Conservation (phyloP, 2,888 invertebrate species). For the Brenthis daphne region DNA sequence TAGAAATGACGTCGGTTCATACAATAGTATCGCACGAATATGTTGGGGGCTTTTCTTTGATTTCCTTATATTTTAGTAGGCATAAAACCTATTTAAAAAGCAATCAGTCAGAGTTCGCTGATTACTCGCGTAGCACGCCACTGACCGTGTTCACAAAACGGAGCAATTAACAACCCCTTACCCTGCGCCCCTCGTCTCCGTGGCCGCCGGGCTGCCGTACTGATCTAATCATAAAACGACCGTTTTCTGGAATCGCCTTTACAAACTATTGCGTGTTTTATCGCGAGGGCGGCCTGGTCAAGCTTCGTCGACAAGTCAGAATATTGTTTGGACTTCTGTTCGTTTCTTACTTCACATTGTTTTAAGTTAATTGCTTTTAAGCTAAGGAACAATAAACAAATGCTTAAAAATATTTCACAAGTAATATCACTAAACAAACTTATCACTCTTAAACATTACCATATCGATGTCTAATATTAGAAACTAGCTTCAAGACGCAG, state of each 20-base stretch:
- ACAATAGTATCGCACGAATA: slow-evolving; percentile 53
- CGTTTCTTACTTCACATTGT: slow-evolving; percentile 3
- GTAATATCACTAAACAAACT: too few species aligned
- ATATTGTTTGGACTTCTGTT: slow-evolving; percentile 34
- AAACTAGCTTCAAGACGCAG: background rate
- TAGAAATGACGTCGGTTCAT: slow-evolving; percentile 29
- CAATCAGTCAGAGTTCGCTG: slow-evolving; percentile 80
- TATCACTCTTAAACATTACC: too few species aligned
- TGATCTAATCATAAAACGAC: slow-evolving; percentile 81
- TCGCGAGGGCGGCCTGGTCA: slow-evolving; percentile 41
- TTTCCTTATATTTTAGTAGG: slow-evolving; percentile 78
- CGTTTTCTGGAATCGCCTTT: slow-evolving; percentile 81
- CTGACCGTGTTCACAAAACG: slow-evolving; percentile 81
- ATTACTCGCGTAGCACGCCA: slow-evolving; percentile 78
- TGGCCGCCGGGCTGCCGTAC: slow-evolving; percentile 53
- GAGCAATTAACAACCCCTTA: slow-evolving; percentile 79
- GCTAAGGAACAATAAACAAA: too few species aligned
- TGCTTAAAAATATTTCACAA: too few species aligned
- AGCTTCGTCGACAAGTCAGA: slow-evolving; percentile 38
- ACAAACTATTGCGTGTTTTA: slow-evolving; percentile 76
- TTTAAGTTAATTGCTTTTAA: background rate
- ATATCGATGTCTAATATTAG: too few species aligned
- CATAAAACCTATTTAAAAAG: slow-evolving; percentile 83
- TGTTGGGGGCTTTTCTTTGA: slow-evolving; percentile 60
- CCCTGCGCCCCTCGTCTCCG: slow-evolving; percentile 51